These are phyloP conservation scores for Temnothorax unifasciatus DNA, from an alignment of 2,888 invertebrate genomes.

Conservation along the genomic window DNA sequence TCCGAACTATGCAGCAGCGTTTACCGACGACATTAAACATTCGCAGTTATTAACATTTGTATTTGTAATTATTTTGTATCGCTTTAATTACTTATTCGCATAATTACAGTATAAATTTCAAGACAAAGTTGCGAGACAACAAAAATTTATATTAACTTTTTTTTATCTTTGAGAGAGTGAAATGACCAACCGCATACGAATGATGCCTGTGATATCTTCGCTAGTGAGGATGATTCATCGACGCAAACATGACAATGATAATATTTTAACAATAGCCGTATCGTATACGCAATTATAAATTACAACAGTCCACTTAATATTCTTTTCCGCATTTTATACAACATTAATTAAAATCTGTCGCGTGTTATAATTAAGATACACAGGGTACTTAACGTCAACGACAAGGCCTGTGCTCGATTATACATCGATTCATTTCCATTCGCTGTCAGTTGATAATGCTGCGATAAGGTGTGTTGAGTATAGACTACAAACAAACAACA, in stretches of 20 bases:
- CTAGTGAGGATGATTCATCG: background rate
- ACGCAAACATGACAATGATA: slow-evolving; percentile 3
- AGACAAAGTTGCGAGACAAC: background rate
- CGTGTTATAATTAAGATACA: slow-evolving; percentile 30
- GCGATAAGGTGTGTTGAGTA: slow-evolving; percentile 71
- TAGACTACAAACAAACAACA: slow-evolving; percentile 57
- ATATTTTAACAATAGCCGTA: slow-evolving; percentile 12
- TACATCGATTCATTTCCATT: slow-evolving; percentile 42
- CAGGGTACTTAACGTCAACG: slow-evolving; percentile 35
- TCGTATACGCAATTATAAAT: slow-evolving; percentile 7
- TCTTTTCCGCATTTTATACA: slow-evolving; percentile 21
- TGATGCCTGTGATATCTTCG: background rate
- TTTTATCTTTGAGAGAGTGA: background rate
- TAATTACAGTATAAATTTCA: background rate
- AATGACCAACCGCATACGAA: background rate
- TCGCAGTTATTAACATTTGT: background rate
- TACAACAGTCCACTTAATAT: slow-evolving; percentile 23
- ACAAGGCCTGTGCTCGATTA: background rate
- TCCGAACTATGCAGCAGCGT: background rate
- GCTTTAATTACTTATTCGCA: background rate
- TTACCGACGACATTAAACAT: background rate
- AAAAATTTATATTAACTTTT: slow-evolving; percentile 28
- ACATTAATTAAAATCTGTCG: slow-evolving; percentile 28
- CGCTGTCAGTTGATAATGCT: slow-evolving; percentile 63
- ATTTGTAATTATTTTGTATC: background rate